phyloP scores from a whole-genome alignment of 2,888 invertebrate species.

The Hirudinaria manillensis region DNA sequence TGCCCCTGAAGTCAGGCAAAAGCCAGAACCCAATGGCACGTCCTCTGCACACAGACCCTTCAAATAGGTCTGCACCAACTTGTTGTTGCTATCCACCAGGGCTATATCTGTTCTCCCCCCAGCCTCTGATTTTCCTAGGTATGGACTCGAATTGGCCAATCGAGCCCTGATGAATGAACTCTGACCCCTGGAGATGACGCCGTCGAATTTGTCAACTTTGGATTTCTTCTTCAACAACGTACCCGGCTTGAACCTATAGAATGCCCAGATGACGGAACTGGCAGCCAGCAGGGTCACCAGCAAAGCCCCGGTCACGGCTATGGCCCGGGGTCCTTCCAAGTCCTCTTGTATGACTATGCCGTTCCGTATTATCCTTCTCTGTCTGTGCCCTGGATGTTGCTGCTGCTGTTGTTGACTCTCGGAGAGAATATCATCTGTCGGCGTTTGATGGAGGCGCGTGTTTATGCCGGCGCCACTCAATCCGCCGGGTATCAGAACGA shows the following conservation, averaged over 20 bases:
- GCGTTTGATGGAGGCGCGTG: conserved; percentile 12
- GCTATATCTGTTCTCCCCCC: background rate
- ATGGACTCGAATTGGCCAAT: conserved; percentile 6
- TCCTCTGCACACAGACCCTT: conserved; percentile 7
- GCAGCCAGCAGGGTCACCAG: conserved; percentile 39
- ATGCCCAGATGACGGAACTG: conserved; percentile 41
- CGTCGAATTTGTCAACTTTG: background rate
- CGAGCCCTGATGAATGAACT: background rate
- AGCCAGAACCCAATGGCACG: conserved; percentile 19
- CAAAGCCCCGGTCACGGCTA: conserved; percentile 42
- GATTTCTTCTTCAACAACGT: conserved; percentile 1
- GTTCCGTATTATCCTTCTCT: background rate
- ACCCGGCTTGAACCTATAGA: conserved; percentile 42
- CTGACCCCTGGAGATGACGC: background rate
- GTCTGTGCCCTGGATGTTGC: background rate
- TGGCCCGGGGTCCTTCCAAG: conserved; percentile 42
- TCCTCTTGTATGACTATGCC: background rate
- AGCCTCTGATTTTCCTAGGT: background rate
- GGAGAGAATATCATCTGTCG: conserved; percentile 3
- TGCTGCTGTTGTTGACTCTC: background rate
- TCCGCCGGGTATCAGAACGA: conserved; percentile 4
- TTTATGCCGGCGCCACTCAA: conserved; percentile 11
- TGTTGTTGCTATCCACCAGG: conserved; percentile 17
- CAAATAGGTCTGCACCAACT: conserved; percentile 23
- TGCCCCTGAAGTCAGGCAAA: background rate